Percentiles rank a stretch among this genome's conserved stretches.
phyloP scores from a whole-genome alignment of 1,140 invertebrate species.

The Apolygus lucorum region DNA sequence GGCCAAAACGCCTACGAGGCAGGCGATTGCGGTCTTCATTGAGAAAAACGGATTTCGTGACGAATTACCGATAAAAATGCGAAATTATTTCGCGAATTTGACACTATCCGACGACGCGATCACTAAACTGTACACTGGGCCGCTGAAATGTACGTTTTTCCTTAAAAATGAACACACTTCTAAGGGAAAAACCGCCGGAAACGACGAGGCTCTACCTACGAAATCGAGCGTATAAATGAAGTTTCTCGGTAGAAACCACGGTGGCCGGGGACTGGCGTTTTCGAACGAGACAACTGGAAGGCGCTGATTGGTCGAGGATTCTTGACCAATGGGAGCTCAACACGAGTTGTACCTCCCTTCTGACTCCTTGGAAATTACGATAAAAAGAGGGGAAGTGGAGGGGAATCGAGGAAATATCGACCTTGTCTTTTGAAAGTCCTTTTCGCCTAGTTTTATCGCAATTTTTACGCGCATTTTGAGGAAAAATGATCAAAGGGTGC shows the following conservation, averaged over 20 bases:
- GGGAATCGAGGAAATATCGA: background rate
- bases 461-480: no score
- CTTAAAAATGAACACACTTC: background rate
- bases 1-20: background rate
- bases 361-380: background rate
- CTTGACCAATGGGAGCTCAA: constrained; percentile 31
- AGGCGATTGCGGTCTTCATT: background rate
- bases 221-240: constrained; percentile 9
- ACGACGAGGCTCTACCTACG: background rate
- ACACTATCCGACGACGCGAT: background rate
- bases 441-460: no score
- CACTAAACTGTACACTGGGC: background rate
- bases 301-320: constrained; percentile 29
- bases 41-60: background rate
- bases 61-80: background rate
- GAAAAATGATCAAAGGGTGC: no score
- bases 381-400: no score
- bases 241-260: background rate
- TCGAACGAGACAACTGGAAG: constrained; percentile 33
- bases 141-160: background rate
- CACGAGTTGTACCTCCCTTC: constrained; percentile 27
- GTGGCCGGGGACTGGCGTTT: background rate
- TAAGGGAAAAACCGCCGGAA: constrained; percentile 5
- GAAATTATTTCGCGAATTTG: background rate
- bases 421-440: no score